Percentiles rank a stretch among this genome's conserved stretches.
Conservation (phyloP, 2,113 vertebrate genomes). For the Centropus unirufus region DNA sequence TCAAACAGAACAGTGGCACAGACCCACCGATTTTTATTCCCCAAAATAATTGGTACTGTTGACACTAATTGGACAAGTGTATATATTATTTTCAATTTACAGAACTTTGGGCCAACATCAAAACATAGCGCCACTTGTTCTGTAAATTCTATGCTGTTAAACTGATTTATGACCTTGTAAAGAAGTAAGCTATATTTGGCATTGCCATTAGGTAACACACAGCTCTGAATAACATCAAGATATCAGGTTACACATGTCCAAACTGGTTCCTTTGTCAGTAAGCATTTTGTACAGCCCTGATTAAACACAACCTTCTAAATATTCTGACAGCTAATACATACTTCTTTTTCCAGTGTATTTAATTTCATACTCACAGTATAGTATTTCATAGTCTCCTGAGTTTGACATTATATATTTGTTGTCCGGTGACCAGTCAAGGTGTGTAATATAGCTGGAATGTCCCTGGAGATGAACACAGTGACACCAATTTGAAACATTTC, state of each 20-base stretch:
- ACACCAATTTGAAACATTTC: not conserved
- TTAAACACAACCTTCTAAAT: not conserved
- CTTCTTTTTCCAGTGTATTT: conserved; percentile 16
- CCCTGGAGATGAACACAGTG: conserved; percentile 80
- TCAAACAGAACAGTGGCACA: not conserved
- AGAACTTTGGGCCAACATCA: conserved; percentile 29
- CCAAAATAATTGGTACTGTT: conserved; percentile 21
- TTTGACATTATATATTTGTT: conserved; percentile 99
- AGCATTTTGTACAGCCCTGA: not conserved
- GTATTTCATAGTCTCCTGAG: conserved; percentile 99
- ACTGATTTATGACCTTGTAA: conserved; percentile 66
- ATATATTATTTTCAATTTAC: conserved; percentile 42
- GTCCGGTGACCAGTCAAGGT: conserved; percentile 98
- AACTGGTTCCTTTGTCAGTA: conserved; percentile 31
- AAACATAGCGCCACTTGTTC: not conserved
- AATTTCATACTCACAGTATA: conserved; percentile 92
- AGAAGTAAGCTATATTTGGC: conserved; percentile 69
- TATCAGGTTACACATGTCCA: conserved; percentile 61
- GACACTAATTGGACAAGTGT: conserved; percentile 11
- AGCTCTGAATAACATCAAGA: conserved; percentile 62
- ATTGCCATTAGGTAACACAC: conserved; percentile 45
- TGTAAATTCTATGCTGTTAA: conserved; percentile 18
- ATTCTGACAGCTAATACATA: not conserved
- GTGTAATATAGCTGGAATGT: conserved; percentile 99
- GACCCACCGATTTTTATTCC: not conserved